Conservation (phyloP, 2,797 vertebrate species). For the Xenentodon cancila region DNA sequence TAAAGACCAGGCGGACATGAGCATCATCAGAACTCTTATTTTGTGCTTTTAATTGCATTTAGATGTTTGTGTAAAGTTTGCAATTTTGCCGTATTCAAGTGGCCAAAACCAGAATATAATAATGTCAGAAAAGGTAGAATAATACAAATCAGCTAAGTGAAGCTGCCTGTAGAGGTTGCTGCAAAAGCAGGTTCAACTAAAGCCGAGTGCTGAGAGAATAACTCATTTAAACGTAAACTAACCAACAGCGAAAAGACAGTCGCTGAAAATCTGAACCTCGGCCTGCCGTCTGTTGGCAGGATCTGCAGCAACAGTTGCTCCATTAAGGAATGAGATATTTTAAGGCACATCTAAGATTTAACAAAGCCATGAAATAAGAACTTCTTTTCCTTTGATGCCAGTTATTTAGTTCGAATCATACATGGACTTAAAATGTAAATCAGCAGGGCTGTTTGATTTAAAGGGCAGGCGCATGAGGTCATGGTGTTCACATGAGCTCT, state of each 20-base stretch:
- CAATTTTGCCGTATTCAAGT: too few relatives aligned
- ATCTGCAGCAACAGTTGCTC: neutral
- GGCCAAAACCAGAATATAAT: neutral
- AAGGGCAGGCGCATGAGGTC: constrained; percentile 65
- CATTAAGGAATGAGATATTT: constrained; percentile 16
- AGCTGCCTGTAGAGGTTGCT: neutral
- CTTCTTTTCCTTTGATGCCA: constrained; percentile 25
- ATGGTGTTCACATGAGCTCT: constrained; percentile 70
- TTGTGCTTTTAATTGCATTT: too few relatives aligned
- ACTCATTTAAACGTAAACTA: neutral
- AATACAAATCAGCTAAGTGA: neutral
- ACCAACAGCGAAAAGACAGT: neutral
- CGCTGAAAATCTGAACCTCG: too few relatives aligned
- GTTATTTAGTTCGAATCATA: constrained; percentile 25
- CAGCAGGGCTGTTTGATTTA: constrained; percentile 58
- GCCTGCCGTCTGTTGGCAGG: constrained; percentile 5
- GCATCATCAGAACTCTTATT: too few relatives aligned
- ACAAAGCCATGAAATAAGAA: constrained; percentile 22
- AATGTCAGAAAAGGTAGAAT: neutral
- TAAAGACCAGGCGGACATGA: too few relatives aligned
- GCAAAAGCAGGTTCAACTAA: neutral
- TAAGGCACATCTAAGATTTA: constrained; percentile 9
- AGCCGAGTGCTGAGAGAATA: neutral
- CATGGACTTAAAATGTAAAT: constrained; percentile 48
- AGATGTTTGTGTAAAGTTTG: too few relatives aligned